These are phyloP conservation scores for Epinotia demarniana DNA, from an alignment of 2,888 invertebrate genomes.

Conservation along the genomic window DNA sequence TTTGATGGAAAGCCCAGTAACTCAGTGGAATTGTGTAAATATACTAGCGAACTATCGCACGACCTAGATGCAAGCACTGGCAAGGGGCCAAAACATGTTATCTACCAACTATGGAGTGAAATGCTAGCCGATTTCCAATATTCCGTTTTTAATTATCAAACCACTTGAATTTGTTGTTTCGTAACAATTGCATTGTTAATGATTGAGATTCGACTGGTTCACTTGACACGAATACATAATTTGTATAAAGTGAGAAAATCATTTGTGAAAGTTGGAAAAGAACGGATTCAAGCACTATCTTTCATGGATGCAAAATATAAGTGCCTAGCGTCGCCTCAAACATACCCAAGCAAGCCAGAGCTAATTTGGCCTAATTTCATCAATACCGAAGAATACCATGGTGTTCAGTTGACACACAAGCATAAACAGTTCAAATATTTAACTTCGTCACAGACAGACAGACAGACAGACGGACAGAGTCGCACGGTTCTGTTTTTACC, in stretches of 20 bases:
- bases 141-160: slow-evolving; percentile 79
- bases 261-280: slow-evolving; percentile 1
- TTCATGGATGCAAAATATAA: background rate
- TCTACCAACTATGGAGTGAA: slow-evolving; percentile 68
- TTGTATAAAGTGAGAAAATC: background rate
- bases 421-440: too few species aligned
- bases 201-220: slow-evolving; percentile 43
- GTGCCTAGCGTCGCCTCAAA: background rate
- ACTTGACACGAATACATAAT: slow-evolving; percentile 41
- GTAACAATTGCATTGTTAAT: slow-evolving; percentile 50
- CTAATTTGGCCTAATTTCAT: background rate
- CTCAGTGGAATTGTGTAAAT: slow-evolving; percentile 46
- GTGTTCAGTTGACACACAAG: too few species aligned
- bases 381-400: background rate
- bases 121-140: slow-evolving; percentile 72
- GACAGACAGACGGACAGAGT: too few species aligned
- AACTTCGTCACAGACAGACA: too few species aligned
- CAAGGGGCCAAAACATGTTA: slow-evolving; percentile 72
- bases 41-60: slow-evolving; percentile 58
- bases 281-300: background rate
- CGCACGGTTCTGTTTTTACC: too few species aligned
- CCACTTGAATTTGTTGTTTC: slow-evolving; percentile 64
- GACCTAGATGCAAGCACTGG: slow-evolving; percentile 77
- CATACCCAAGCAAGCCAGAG: background rate
- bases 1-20: slow-evolving; percentile 47